Conservation (phyloP, 2,888 invertebrate genomes). For the Miltochrista miniata region DNA sequence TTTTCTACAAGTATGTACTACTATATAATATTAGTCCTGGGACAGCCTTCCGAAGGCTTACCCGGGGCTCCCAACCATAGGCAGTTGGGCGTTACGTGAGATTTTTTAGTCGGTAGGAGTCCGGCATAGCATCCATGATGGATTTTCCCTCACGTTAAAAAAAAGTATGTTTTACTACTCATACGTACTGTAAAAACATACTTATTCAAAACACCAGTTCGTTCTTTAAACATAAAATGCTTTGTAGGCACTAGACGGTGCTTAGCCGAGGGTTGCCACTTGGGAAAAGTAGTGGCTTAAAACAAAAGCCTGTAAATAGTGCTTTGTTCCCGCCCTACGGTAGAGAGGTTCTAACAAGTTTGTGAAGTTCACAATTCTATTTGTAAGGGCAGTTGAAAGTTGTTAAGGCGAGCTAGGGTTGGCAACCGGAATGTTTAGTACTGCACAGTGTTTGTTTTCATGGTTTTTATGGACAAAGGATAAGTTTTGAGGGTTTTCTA, state of each 20-base stretch:
- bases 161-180: too few species aligned
- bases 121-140: too few species aligned
- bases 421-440: constrained; percentile 9
- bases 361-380: constrained; percentile 48
- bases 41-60: too few species aligned
- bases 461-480: constrained; percentile 5
- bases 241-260: constrained; percentile 29
- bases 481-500: constrained; percentile 3
- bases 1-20: too few species aligned
- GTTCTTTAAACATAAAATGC: constrained; percentile 26
- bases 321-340: constrained; percentile 63
- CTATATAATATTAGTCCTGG: too few species aligned
- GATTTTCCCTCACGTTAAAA: too few species aligned
- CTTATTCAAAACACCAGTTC: constrained; percentile 7
- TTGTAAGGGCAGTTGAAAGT: constrained; percentile 26
- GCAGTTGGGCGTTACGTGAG: too few species aligned
- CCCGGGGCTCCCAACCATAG: too few species aligned
- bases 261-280: constrained; percentile 40
- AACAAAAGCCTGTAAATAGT: constrained; percentile 75
- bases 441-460: constrained; percentile 9
- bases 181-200: background rate
- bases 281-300: constrained; percentile 49
- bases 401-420: constrained; percentile 21
- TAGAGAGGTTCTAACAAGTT: constrained; percentile 58
- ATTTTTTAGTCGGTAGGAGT: too few species aligned